Conservation (phyloP, 2,113 vertebrate species). For the Anguilla japonica region DNA sequence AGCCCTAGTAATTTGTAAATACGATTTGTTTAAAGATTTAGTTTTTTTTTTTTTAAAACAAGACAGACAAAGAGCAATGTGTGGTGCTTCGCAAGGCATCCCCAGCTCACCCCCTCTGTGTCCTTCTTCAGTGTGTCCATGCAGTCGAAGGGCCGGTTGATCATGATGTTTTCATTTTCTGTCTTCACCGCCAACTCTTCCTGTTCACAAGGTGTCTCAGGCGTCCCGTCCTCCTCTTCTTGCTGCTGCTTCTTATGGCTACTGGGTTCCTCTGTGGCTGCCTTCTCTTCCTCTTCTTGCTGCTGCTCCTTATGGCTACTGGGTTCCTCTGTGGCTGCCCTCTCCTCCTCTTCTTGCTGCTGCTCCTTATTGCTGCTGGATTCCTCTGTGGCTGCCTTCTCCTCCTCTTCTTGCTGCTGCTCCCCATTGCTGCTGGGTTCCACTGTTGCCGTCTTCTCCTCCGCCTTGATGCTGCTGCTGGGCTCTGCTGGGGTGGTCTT, state of each 20-base stretch:
- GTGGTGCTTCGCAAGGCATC: not conserved
- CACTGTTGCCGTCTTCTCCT: not conserved
- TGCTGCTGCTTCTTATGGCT: not conserved
- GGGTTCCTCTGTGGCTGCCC: not conserved
- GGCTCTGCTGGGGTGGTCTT: not conserved
- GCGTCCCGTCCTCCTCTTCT: not conserved
- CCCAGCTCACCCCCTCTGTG: not conserved
- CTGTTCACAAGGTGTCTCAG: not conserved
- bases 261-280: not conserved
- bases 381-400: not conserved
- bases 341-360: not conserved
- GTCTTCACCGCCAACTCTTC: not conserved
- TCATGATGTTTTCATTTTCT: not conserved
- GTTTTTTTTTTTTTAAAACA: no score
- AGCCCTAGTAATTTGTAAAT: no score
- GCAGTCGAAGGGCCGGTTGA: not conserved
- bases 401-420: not conserved
- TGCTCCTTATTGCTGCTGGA: not conserved
- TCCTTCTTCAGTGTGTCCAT: not conserved
- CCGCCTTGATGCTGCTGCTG: not conserved
- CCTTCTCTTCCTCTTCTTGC: not conserved
- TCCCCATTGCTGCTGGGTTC: not conserved
- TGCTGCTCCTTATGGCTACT: no score
- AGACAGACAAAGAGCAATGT: no score
- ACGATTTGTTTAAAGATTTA: no score